These are phyloP conservation scores for Lasioglossum figueresi DNA, from an alignment of 2,888 invertebrate species.

Conservation along the genomic window DNA sequence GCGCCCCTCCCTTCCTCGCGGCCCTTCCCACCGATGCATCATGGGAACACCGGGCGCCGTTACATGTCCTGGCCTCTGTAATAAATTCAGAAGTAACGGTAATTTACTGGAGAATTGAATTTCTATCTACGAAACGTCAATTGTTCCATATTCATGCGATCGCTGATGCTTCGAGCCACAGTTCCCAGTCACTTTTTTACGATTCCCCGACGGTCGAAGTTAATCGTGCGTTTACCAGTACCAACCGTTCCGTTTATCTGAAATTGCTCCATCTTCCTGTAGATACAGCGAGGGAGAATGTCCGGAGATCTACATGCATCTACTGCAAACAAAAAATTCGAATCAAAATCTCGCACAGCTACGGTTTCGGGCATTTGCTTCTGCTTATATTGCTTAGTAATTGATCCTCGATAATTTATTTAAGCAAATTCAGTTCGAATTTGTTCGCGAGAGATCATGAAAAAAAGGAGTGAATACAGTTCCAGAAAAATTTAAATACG, in stretches of 20 bases:
- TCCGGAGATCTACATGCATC: not conserved
- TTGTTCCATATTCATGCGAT: not conserved
- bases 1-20: not conserved
- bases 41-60: slow-evolving; percentile 31
- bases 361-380: not conserved
- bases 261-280: not conserved
- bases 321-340: not conserved
- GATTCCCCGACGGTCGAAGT: not conserved
- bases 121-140: not conserved
- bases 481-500: no score
- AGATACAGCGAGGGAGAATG: not conserved
- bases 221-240: not conserved
- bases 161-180: not conserved
- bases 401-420: not conserved
- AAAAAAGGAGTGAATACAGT: not conserved
- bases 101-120: slow-evolving; percentile 19
- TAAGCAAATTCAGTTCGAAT: not conserved
- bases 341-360: not conserved
- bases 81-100: slow-evolving; percentile 22
- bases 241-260: not conserved
- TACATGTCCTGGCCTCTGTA: slow-evolving; percentile 14
- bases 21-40: slow-evolving; percentile 26
- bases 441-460: not conserved
- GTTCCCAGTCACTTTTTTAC: not conserved
- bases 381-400: not conserved